Evolutionary conservation across 2,113 vertebrate species (phyloP).

Genomic region (Cacatua alba): DNA sequence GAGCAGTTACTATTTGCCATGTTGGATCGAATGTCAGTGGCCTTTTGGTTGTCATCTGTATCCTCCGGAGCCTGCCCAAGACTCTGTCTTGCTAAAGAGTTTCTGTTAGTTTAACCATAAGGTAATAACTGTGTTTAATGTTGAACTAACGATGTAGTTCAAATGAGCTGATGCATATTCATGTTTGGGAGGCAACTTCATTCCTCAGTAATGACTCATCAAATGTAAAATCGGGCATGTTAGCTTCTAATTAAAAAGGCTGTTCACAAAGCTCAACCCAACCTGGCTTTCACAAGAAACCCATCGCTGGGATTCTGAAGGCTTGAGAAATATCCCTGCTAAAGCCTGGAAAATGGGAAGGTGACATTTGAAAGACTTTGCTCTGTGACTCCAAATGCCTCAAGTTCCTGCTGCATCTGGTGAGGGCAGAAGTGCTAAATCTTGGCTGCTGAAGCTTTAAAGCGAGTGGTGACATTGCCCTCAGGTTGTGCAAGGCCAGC

Average conservation of each 20-base stretch:
- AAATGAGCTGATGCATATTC: constrained; percentile 67
- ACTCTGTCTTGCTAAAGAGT: neutral
- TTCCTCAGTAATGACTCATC: constrained; percentile 70
- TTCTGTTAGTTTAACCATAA: constrained; percentile 37
- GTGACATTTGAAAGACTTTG: neutral
- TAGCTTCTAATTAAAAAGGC: constrained; percentile 58
- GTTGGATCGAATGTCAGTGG: neutral
- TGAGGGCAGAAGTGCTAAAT: neutral
- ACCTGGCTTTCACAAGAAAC: constrained; percentile 25
- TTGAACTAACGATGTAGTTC: constrained; percentile 32
- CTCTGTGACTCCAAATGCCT: neutral
- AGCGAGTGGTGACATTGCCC: fast-evolving
- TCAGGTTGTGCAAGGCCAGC: neutral
- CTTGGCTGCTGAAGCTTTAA: neutral
- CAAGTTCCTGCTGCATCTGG: neutral
- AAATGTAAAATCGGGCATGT: constrained; percentile 63
- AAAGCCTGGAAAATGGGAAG: neutral
- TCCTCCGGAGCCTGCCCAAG: neutral
- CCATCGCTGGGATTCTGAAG: neutral
- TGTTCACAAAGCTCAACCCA: neutral
- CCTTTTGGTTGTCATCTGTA: neutral
- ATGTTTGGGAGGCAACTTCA: constrained; percentile 67
- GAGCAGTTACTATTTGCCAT: neutral
- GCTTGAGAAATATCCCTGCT: neutral
- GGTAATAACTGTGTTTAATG: constrained; percentile 44